Percentiles rank a stretch among this genome's conserved stretches.
Conservation (phyloP, 2,888 invertebrate genomes). For the Caenorhabditis angaria region DNA sequence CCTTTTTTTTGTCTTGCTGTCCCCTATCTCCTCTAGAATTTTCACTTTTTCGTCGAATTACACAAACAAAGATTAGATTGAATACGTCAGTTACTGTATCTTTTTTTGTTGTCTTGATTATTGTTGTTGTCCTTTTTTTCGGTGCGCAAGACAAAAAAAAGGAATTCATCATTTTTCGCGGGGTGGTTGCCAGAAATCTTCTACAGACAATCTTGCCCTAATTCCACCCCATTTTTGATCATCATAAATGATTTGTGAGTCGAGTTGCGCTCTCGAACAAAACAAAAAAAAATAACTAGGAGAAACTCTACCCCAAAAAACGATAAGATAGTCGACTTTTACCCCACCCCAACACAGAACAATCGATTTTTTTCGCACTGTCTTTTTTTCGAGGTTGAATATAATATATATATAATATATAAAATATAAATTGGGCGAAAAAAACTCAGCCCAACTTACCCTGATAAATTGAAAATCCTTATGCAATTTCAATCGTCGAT, state of each 20-base stretch:
- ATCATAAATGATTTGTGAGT: too few relatives aligned
- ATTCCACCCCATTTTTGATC: too few relatives aligned
- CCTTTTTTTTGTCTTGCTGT: too few relatives aligned
- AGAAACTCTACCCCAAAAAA: too few relatives aligned
- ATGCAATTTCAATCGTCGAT: not conserved
- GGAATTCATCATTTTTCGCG: not conserved
- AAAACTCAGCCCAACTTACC: not conserved
- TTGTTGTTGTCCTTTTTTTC: not conserved
- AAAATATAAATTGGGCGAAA: too few relatives aligned
- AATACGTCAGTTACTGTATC: not conserved
- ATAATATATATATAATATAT: not conserved
- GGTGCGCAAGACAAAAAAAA: not conserved
- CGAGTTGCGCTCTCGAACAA: too few relatives aligned
- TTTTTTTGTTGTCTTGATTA: not conserved
- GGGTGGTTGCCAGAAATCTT: not conserved
- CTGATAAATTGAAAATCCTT: not conserved
- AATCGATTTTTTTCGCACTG: not conserved
- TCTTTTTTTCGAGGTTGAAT: not conserved
- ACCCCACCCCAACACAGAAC: not conserved
- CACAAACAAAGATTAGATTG: not conserved
- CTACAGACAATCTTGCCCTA: too few relatives aligned
- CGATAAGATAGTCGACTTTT: not conserved
- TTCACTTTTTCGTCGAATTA: too few relatives aligned
- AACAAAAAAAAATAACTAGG: too few relatives aligned
- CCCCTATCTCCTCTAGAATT: too few relatives aligned